Evolutionary conservation across 2,888 invertebrate genomes (phyloP).

Genomic region (Mechanitis mazaeus): DNA sequence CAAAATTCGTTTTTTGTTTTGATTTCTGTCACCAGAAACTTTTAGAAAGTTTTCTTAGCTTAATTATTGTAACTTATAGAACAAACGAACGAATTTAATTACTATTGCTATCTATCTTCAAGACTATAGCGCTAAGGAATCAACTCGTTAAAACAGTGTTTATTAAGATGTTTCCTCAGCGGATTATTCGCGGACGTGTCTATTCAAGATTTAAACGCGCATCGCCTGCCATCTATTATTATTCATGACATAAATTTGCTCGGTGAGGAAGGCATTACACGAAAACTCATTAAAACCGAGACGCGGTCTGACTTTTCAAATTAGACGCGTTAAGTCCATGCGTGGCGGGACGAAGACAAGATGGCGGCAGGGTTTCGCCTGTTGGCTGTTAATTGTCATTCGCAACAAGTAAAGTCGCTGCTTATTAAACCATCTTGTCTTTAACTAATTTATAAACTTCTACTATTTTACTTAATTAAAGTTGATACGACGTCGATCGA

Average conservation of each 20-base stretch:
- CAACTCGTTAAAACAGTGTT: conserved; percentile 59
- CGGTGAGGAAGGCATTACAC: conserved; percentile 69
- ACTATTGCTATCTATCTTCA: conserved; percentile 14
- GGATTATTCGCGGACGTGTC: conserved; percentile 66
- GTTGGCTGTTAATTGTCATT: conserved; percentile 60
- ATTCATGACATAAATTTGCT: conserved; percentile 75
- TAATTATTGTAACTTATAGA: not conserved
- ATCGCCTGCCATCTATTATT: conserved; percentile 68
- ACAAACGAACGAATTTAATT: conserved; percentile 14
- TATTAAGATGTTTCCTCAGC: conserved; percentile 61
- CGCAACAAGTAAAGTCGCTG: conserved; percentile 58
- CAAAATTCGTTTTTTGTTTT: not conserved
- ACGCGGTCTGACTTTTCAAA: conserved; percentile 74
- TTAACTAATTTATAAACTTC: conserved; percentile 60
- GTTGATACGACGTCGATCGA: conserved; percentile 17
- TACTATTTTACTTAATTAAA: conserved; percentile 25
- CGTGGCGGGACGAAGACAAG: conserved; percentile 51
- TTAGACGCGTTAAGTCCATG: conserved; percentile 75
- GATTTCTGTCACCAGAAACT: not conserved
- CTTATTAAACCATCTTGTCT: conserved; percentile 65
- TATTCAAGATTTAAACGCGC: conserved; percentile 67
- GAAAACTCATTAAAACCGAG: conserved; percentile 75
- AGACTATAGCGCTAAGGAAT: conserved; percentile 30
- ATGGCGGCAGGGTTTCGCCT: conserved; percentile 32
- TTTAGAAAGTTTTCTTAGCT: not conserved